Base-by-base conservation (phyloP, 2,888 invertebrate species). In the Meiosimyza decipiens region DNA sequence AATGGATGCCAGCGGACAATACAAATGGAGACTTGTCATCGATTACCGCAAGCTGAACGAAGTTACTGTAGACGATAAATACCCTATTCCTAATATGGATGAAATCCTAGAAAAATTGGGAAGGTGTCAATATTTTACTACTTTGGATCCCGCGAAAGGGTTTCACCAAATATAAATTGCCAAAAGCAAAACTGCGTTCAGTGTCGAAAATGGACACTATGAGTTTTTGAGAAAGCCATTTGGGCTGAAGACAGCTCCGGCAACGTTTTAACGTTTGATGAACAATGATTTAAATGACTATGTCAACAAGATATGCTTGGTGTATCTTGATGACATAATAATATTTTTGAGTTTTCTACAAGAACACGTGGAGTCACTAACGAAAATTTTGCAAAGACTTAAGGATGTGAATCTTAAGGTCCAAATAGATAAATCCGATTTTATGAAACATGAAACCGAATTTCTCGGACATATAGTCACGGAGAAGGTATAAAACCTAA, bases 261-360 rank as follows among this genome's bases (percentile, higher is more conserved):
- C 77, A 6, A 78, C 77, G 1, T 78, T 79, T 49, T 76, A 77
- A 71, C 51, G 76, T n/a, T 47, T 75, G 15, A 77, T 77, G 71
- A 76, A 79, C 52, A 72, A 71, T 18, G 51, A 78, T 3, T 51
- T 78, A 1, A 62, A 28, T 5, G 73, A 75, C 13, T 68, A 71
- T 6, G 74, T 77, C 6, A 73, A 72, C 16, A 74, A 74, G 57
- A 73, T 57, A 6, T 75, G 76, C 57, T 22, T 77, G 6, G 76
- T 77, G 7, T 75, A 77, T 49, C 16, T 77, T 13, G 74, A 78
- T 49, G 77, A 77, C 28, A 74, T 77, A 12, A 71, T 77, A 40
- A 65, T 77, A 1, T 78, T 71, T 64, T 76, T 63, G 7, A 74
- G 73, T 1, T 75, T 74, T 6, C 55, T 77, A 9, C 57, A 70